phyloP scores from a whole-genome alignment of 1,140 invertebrate genomes.

The Brachionus rotundiformis region DNA sequence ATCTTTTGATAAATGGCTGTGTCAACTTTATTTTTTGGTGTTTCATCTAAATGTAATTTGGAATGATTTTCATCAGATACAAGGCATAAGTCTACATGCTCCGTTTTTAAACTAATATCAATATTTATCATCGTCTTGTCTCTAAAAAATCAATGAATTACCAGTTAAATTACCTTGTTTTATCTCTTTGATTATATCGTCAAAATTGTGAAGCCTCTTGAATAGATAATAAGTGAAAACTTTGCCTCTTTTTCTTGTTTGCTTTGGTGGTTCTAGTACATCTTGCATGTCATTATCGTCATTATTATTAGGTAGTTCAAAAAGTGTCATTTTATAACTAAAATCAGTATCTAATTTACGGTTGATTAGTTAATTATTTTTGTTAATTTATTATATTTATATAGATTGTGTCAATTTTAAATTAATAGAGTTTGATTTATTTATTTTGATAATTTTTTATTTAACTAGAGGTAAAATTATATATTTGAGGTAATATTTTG shows the following conservation, averaged over 20 bases:
- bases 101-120: background rate
- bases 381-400: background rate
- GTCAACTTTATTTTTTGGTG: background rate
- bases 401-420: conserved; percentile 12
- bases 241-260: conserved; percentile 11
- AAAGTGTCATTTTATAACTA: background rate
- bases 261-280: conserved; percentile 2
- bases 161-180: background rate
- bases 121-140: conserved; percentile 4
- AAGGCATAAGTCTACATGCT: background rate
- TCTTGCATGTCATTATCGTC: background rate
- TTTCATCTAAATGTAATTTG: background rate
- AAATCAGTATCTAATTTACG: background rate
- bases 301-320: background rate
- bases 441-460: conserved; percentile 5
- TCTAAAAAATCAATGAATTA: background rate
- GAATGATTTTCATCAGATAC: background rate
- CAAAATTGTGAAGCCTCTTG: background rate
- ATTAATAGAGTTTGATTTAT: background rate
- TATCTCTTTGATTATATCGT: background rate
- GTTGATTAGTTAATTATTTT: background rate
- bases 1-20: background rate
- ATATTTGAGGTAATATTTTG: background rate
- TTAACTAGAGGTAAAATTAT: background rate
- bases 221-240: background rate